Evolutionary conservation across 2,113 vertebrate genomes (phyloP).

Genomic region (Orientallactaga bullata): DNA sequence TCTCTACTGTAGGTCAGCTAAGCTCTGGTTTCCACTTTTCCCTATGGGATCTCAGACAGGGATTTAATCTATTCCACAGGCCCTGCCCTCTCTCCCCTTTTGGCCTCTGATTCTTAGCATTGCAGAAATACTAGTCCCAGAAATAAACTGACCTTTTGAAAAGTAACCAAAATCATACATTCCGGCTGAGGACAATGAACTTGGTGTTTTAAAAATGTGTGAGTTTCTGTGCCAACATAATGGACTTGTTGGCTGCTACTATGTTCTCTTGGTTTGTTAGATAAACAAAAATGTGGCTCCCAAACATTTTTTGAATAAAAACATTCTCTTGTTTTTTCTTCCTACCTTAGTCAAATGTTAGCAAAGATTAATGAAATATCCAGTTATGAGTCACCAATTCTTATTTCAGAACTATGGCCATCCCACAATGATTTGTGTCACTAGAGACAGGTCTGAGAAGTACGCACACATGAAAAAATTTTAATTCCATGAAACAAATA

Average conservation of each 20-base stretch:
- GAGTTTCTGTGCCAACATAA: conserved; percentile 72
- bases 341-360: conserved; percentile 40
- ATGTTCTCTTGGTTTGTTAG: conserved; percentile 44
- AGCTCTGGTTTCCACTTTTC: conserved; percentile 51
- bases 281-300: conserved; percentile 70
- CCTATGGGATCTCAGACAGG: conserved; percentile 49
- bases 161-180: conserved; percentile 74
- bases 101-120: conserved; percentile 74
- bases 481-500: neutral
- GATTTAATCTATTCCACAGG: conserved; percentile 74
- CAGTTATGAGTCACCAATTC: neutral
- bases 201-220: conserved; percentile 64
- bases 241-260: conserved; percentile 54
- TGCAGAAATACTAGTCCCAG: conserved; percentile 77
- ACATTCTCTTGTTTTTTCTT: neutral
- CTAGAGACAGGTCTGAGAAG: neutral
- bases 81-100: conserved; percentile 53
- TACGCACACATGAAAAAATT: neutral
- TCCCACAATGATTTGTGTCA: neutral
- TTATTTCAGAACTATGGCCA: neutral
- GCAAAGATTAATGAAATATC: neutral
- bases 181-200: conserved; percentile 81
- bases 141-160: conserved; percentile 83
- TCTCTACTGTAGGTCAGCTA: conserved; percentile 20
- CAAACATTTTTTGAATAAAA: conserved; percentile 68